Conservation (phyloP, 2,888 invertebrate genomes). For the Holacanthella duospinosa region DNA sequence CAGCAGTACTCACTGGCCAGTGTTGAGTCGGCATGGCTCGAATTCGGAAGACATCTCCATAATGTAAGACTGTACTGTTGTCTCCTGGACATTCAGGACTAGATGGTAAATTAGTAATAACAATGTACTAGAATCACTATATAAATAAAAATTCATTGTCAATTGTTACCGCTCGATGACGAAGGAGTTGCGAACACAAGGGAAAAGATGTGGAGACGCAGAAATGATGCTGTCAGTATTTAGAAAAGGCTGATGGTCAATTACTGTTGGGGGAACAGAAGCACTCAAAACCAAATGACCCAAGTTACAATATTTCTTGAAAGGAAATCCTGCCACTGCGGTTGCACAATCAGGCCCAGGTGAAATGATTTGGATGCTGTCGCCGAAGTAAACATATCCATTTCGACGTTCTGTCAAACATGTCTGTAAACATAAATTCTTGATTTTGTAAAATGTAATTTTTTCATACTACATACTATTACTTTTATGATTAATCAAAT, state of each 20-base stretch:
- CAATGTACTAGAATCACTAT: too few relatives aligned
- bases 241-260: constrained; percentile 32
- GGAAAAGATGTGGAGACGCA: constrained; percentile 28
- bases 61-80: constrained; percentile 14
- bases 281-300: constrained; percentile 28
- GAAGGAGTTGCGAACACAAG: constrained; percentile 33
- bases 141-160: background rate
- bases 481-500: background rate
- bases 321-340: constrained; percentile 23
- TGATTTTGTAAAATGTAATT: too few relatives aligned
- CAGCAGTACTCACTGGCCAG: constrained; percentile 15
- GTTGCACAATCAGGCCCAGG: constrained; percentile 30
- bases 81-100: constrained; percentile 15
- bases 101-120: background rate
- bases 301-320: constrained; percentile 24
- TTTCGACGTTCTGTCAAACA: constrained; percentile 15
- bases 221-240: constrained; percentile 31
- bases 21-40: constrained; percentile 29
- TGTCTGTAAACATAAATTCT: constrained; percentile 7
- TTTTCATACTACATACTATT: too few relatives aligned
- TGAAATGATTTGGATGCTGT: constrained; percentile 30
- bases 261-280: constrained; percentile 23
- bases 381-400: constrained; percentile 27
- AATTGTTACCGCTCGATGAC: constrained; percentile 28
- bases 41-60: constrained; percentile 32